These are phyloP conservation scores for Rhynchophorus ferrugineus DNA, from an alignment of 1,140 invertebrate species.

Conservation along the genomic window DNA sequence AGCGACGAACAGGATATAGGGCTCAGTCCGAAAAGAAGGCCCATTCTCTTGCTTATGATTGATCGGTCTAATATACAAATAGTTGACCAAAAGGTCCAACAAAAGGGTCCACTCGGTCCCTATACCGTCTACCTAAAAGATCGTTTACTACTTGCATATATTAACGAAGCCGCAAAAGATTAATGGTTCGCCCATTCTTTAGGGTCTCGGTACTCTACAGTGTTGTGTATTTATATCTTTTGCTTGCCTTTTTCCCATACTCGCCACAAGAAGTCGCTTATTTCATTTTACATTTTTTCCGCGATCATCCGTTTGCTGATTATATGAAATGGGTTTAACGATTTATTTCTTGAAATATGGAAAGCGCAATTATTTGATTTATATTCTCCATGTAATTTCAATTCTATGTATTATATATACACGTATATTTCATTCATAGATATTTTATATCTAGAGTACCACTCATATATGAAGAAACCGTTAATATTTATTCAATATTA, in stretches of 20 bases:
- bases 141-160: conserved; percentile 41
- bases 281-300: too few species aligned
- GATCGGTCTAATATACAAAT: conserved; percentile 44
- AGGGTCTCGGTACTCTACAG: conserved; percentile 13
- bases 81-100: conserved; percentile 42
- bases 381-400: too few species aligned
- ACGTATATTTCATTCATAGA: too few species aligned
- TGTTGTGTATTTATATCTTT: conserved; percentile 18
- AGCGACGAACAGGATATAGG: conserved; percentile 32
- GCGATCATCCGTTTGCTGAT: background rate
- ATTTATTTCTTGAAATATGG: too few species aligned
- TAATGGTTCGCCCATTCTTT: conserved; percentile 35
- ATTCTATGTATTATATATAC: too few species aligned
- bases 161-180: conserved; percentile 39
- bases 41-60: conserved; percentile 41
- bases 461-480: too few species aligned
- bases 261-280: background rate
- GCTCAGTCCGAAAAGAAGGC: conserved; percentile 24
- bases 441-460: too few species aligned
- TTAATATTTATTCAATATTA: too few species aligned
- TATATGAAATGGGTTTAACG: background rate
- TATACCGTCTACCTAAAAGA: conserved; percentile 35
- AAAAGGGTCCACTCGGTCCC: conserved; percentile 29
- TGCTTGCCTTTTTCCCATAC: background rate
- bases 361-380: too few species aligned